A percentile compares a stretch with the other conserved stretches of the same genome.
phyloP scores from a whole-genome alignment of 2,113 vertebrate genomes.

The Nycticorax nycticorax region DNA sequence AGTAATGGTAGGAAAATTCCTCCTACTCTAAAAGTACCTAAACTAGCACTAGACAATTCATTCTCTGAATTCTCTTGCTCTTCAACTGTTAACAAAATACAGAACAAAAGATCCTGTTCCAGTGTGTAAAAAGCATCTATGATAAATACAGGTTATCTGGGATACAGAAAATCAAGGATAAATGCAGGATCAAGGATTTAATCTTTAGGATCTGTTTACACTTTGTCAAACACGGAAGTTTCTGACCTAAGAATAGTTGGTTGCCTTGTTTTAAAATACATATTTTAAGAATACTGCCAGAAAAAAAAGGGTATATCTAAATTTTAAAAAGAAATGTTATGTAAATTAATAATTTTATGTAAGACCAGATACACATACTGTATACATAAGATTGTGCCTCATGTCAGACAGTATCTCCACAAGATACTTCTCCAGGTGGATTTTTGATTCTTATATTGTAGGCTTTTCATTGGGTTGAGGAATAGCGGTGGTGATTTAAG shows the following conservation, averaged over 20 bases:
- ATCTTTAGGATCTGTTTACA: neutral
- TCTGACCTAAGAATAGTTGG: neutral
- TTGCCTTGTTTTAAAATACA: neutral
- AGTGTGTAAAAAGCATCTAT: neutral
- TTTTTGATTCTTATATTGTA: neutral
- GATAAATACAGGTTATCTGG: neutral
- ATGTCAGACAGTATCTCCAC: neutral
- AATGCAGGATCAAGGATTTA: neutral
- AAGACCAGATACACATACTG: neutral
- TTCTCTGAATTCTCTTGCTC: neutral
- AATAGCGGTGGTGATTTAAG: neutral
- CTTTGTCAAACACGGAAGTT: neutral
- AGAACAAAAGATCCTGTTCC: neutral
- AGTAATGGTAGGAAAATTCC: neutral
- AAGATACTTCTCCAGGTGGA: neutral
- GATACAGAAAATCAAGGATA: neutral
- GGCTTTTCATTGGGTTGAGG: neutral
- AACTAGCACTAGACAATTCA: neutral
- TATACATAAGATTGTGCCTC: neutral
- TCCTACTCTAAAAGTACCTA: neutral
- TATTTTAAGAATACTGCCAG: neutral
- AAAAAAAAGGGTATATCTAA: neutral
- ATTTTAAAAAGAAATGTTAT: neutral
- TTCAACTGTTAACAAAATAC: neutral
- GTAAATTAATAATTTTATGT: neutral